These are phyloP conservation scores for human DNA, from an alignment of 2,113 vertebrate genomes.

Conservation along the genomic window DNA sequence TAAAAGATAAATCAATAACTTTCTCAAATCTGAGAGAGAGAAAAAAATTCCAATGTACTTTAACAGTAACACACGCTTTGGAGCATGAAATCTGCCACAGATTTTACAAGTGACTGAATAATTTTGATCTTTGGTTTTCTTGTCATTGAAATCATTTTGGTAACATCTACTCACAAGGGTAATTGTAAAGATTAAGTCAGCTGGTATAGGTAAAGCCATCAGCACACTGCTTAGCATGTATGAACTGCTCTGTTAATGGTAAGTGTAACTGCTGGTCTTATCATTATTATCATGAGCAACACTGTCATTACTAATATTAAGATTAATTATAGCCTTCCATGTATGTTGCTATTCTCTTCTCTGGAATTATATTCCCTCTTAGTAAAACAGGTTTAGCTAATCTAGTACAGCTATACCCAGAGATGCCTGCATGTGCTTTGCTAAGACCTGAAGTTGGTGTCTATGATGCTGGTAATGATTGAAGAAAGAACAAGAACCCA, in stretches of 20 bases:
- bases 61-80: not conserved
- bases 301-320: not conserved
- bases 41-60: not conserved
- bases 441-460: conserved; percentile 4
- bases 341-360: not conserved
- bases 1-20: not conserved
- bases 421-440: not conserved
- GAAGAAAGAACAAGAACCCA: conserved; percentile 51
- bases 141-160: not conserved
- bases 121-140: conserved; percentile 11
- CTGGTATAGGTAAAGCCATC: not conserved
- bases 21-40: not conserved
- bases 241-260: not conserved
- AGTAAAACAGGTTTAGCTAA: not conserved
- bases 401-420: not conserved
- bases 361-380: not conserved
- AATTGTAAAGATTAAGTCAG: not conserved
- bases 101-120: not conserved
- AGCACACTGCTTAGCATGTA: no score
- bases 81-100: not conserved
- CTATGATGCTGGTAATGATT: not conserved
- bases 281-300: not conserved
- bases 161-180: not conserved
- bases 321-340: not conserved
- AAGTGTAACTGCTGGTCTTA: not conserved